These are phyloP conservation scores for Hoplodrina blanda DNA, from an alignment of 2,888 invertebrate genomes.

Conservation along the genomic window DNA sequence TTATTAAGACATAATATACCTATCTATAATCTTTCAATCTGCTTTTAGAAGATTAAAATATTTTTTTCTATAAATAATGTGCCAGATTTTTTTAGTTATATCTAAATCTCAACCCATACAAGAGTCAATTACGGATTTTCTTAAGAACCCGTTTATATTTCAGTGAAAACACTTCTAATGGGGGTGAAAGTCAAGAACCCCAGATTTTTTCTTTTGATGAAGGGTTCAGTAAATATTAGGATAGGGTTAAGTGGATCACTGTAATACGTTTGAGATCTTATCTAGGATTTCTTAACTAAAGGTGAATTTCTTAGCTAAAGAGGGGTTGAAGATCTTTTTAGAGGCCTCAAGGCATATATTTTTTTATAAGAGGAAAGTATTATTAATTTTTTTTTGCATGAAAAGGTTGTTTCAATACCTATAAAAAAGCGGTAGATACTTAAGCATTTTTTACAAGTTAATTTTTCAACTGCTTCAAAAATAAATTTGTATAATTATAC, in stretches of 20 bases:
- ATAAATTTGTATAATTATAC: no score
- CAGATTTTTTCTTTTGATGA: conserved; percentile 63
- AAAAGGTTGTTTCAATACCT: not conserved
- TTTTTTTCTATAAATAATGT: not conserved
- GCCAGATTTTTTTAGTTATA: not conserved
- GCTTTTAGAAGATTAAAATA: not conserved
- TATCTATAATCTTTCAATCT: not conserved
- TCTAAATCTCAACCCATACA: conserved; percentile 2
- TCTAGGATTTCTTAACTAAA: conserved; percentile 55
- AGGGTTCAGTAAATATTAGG: conserved; percentile 62
- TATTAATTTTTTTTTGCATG: no score
- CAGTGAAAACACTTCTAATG: conserved; percentile 41
- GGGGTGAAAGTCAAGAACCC: conserved; percentile 31
- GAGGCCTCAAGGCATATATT: not conserved
- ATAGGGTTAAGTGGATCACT: conserved; percentile 56
- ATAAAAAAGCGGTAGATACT: not conserved
- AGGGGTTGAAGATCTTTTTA: conserved; percentile 16
- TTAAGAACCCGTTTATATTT: conserved; percentile 29
- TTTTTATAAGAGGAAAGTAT: not conserved
- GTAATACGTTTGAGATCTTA: conserved; percentile 55
- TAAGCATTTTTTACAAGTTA: no score
- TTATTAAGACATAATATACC: not conserved
- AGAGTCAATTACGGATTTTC: conserved; percentile 33
- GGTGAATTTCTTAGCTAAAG: conserved; percentile 33
- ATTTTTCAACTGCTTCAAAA: no score